A percentile compares a stretch with the other conserved stretches of the same genome.
These are phyloP conservation scores for Hedya salicella DNA, from an alignment of 2,888 invertebrate species.

Conservation along the genomic window DNA sequence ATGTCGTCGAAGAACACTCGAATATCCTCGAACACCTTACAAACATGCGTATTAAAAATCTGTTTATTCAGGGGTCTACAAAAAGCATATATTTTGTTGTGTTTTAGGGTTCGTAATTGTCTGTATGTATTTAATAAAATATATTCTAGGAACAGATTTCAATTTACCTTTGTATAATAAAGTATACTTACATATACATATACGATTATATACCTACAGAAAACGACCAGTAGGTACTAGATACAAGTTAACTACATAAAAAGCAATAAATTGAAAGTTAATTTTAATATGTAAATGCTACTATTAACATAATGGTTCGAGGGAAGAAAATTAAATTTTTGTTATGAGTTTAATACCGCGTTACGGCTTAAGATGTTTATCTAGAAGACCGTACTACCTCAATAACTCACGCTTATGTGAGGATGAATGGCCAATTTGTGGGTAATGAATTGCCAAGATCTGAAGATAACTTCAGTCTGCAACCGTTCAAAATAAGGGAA, in stretches of 20 bases:
- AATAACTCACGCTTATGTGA: slow-evolving; percentile 71
- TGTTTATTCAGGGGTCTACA: no score
- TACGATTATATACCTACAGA: no score
- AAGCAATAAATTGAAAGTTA: slow-evolving; percentile 42
- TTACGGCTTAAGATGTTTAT: slow-evolving; percentile 53
- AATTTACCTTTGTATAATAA: no score
- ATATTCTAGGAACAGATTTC: no score
- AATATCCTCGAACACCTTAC: no score
- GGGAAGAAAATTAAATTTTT: slow-evolving; percentile 53
- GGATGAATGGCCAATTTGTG: slow-evolving; percentile 76
- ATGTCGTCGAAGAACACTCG: no score
- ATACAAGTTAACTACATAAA: background rate
- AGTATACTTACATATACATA: no score
- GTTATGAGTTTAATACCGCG: slow-evolving; percentile 53
- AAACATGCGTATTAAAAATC: no score
- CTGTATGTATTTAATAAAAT: no score
- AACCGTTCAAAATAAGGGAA: slow-evolving; percentile 43
- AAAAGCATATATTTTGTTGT: no score
- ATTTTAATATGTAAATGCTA: slow-evolving; percentile 47
- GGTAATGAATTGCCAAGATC: slow-evolving; percentile 70
- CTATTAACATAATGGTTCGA: slow-evolving; percentile 46
- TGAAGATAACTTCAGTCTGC: slow-evolving; percentile 60
- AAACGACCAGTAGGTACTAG: no score
- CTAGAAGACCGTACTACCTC: slow-evolving; percentile 52
- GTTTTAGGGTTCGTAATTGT: no score